phyloP scores from a whole-genome alignment of 2,888 invertebrate genomes.

The Polyommatus iphigenia region DNA sequence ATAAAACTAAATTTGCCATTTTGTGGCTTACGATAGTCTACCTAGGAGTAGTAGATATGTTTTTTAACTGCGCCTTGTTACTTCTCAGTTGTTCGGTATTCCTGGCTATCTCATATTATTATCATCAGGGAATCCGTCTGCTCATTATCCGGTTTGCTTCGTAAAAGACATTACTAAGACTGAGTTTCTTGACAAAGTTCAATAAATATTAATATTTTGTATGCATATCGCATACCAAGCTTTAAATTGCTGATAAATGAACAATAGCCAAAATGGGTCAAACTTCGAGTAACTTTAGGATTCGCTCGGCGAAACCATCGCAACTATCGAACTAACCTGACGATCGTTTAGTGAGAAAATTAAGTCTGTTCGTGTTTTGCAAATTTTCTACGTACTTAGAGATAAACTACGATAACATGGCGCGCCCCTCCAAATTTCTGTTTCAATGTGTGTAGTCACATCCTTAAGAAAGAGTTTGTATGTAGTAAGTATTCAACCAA shows the following conservation, averaged over 20 bases:
- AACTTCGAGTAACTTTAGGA: constrained; percentile 25
- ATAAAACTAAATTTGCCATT: too few species aligned
- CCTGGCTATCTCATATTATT: background rate
- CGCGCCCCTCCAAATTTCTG: too few species aligned
- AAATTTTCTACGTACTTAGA: background rate
- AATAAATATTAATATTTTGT: background rate
- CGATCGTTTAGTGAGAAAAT: constrained; percentile 26
- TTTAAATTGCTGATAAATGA: constrained; percentile 23
- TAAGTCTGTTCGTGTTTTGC: constrained; percentile 22
- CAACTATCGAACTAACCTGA: constrained; percentile 29
- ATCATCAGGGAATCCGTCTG: background rate
- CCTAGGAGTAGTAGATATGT: too few species aligned
- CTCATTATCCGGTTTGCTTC: background rate
- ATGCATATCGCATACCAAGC: background rate
- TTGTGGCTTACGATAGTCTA: too few species aligned
- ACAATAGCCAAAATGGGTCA: constrained; percentile 27
- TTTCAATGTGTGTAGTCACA: too few species aligned
- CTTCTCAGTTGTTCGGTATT: background rate
- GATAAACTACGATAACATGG: too few species aligned
- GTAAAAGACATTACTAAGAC: background rate
- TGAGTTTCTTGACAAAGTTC: background rate
- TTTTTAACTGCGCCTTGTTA: too few species aligned
- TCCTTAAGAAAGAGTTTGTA: too few species aligned
- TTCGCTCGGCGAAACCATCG: constrained; percentile 24
- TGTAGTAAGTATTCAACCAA: too few species aligned